Evolutionary conservation across 2,888 invertebrate genomes (phyloP), one percentile per base, ranked within the genome.

Genomic region (Ornithoptera alexandrae): DNA sequence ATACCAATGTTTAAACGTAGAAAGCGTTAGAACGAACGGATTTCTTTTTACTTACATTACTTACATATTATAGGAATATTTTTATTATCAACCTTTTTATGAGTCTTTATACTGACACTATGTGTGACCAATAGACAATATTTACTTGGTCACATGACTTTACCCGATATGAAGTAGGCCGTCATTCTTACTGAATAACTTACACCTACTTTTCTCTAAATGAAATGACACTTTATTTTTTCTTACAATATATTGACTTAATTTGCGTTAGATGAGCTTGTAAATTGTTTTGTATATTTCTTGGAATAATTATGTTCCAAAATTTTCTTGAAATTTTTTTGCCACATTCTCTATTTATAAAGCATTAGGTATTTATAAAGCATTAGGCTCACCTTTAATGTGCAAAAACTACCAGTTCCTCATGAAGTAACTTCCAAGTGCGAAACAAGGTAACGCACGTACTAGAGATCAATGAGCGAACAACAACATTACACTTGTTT

Each of bases 401-500:
- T 83, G 77, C 75, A 77, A 76, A 80, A 80, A 76, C 77, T 78
- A 81, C 80, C 84, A 87, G 83, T 82, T 83, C 85, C 82, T 86
- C 90, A 91, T 91, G 86, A 86, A 90, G 88, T 81, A 17, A 76
- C 78, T 79, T 83, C 81, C 84, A 82, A 84, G 76, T 76, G 75
- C 68, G 77, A 81, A 78, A 77, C 78, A 79, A 83, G 82, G 81
- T 78, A 74, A 77, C 77, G 74, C 76, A 78, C 77, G 79, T 30
- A 60, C 30, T 77, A 53, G 39, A 76, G 79, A 84, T 90, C 83
- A 90, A 77, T 78, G 77, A 81, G 79, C 81, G 80, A 84, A 86
- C 81, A 84, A 77, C 79, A 81, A 84, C 92, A 92, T 91, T 90
- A 92, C 92, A 92, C 91, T 87, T 78, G 83, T 84, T 85, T 85